Conservation (phyloP, 2,113 vertebrate species). For the Trematomus loennbergii region DNA sequence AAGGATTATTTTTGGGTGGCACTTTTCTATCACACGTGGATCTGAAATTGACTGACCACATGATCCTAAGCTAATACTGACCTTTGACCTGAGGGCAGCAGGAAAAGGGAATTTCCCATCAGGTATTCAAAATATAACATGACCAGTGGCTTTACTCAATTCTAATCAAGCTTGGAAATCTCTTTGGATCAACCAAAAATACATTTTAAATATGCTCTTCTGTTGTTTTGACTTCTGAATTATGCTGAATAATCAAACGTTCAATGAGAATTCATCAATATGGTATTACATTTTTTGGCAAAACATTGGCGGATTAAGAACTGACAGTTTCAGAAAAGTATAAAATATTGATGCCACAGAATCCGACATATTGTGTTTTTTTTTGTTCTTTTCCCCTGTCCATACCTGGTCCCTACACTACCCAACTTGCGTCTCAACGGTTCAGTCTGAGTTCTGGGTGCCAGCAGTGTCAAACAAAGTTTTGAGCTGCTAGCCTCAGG, state of each 20-base stretch:
- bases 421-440: background rate
- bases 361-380: background rate
- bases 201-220: too few species aligned
- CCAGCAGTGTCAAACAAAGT: background rate
- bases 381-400: background rate
- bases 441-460: background rate
- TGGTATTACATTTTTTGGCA: background rate
- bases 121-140: background rate
- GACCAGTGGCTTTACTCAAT: background rate
- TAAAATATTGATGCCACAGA: background rate
- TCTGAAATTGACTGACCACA: background rate
- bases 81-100: constrained; percentile 3
- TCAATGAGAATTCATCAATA: too few species aligned
- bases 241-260: too few species aligned
- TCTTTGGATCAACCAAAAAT: too few species aligned
- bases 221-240: too few species aligned
- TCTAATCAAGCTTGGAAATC: too few species aligned
- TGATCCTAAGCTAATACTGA: background rate
- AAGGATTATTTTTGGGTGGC: background rate
- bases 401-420: background rate
- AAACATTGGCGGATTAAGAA: background rate
- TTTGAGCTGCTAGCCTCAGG: background rate
- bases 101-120: background rate
- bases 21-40: background rate
- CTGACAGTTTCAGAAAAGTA: background rate